Evolutionary conservation across 2,113 vertebrate genomes (phyloP).

Genomic region (Bos javanicus): DNA sequence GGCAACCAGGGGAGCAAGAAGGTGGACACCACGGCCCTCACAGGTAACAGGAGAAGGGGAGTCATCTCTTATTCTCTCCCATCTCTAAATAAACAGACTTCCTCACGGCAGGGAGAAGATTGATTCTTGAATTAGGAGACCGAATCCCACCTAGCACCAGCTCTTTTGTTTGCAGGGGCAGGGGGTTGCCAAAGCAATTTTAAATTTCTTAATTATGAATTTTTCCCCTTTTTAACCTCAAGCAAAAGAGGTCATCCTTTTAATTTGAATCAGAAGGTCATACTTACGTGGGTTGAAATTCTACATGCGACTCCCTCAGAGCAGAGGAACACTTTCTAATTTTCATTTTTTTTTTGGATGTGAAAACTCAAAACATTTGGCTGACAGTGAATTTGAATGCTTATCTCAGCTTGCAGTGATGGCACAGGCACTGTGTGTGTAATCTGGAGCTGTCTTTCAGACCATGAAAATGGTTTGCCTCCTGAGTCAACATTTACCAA

Average conservation of each 20-base stretch:
- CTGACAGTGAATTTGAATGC: not conserved
- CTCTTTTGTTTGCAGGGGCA: not conserved
- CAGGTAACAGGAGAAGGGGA: slow-evolving; percentile 71
- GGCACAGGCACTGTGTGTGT: not conserved
- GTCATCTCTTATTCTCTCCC: not conserved
- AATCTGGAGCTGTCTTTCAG: not conserved
- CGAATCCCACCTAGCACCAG: not conserved
- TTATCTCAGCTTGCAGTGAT: not conserved
- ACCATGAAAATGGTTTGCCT: not conserved
- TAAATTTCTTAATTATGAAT: not conserved
- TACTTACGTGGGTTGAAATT: slow-evolving; percentile 2
- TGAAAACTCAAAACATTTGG: not conserved
- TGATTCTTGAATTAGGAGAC: not conserved
- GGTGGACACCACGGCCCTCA: slow-evolving; percentile 79
- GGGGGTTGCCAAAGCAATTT: not conserved
- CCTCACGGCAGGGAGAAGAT: not conserved
- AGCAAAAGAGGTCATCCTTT: not conserved
- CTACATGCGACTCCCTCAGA: not conserved
- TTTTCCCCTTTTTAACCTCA: not conserved
- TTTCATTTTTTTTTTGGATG: not conserved
- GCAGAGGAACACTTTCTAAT: not conserved
- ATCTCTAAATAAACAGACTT: not conserved
- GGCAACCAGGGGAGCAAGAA: slow-evolving; percentile 81
- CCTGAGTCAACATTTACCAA: not conserved
- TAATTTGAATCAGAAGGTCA: not conserved